Percentiles rank a stretch among this genome's conserved stretches.
These are phyloP conservation scores for Hippoglossus stenolepis DNA, from an alignment of 2,113 vertebrate genomes.

Conservation along the genomic window DNA sequence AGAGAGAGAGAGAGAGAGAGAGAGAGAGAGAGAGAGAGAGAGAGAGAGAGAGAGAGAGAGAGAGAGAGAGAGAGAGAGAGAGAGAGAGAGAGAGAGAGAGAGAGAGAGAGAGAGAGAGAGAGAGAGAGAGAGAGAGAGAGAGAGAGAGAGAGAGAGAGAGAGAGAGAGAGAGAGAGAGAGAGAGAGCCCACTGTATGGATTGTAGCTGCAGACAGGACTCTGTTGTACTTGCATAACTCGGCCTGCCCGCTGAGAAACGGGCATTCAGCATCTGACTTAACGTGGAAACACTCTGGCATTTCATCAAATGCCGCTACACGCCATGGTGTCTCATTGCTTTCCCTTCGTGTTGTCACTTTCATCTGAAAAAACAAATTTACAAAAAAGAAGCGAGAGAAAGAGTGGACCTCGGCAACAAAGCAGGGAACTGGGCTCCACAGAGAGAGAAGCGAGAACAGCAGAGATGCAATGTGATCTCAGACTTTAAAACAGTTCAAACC, in stretches of 20 bases:
- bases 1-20: conserved; percentile 33
- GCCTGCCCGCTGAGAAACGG: conserved; percentile 3
- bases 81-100: conserved; percentile 41
- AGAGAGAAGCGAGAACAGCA: conserved; percentile 18
- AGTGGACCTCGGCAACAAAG: conserved; percentile 28
- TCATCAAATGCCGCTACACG: conserved; percentile 8
- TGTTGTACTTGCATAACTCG: conserved; percentile 41
- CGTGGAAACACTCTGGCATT: neutral
- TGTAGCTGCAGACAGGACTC: conserved; percentile 46
- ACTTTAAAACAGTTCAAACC: conserved; percentile 46
- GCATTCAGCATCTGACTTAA: neutral
- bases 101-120: conserved; percentile 37
- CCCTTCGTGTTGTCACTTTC: conserved; percentile 19
- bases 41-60: conserved; percentile 36
- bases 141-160: conserved; percentile 35
- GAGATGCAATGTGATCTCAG: conserved; percentile 29
- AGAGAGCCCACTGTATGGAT: conserved; percentile 43
- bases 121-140: conserved; percentile 34
- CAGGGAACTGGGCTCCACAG: neutral
- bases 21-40: conserved; percentile 32
- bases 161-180: conserved; percentile 33
- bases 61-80: conserved; percentile 32
- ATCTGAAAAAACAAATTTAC: conserved; percentile 13
- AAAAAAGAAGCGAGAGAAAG: neutral
- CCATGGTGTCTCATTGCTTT: conserved; percentile 10